Evolutionary conservation across 1,140 invertebrate genomes (phyloP), one percentile per base, ranked within the genome.

Genomic region (Tetramorium simillimum): DNA sequence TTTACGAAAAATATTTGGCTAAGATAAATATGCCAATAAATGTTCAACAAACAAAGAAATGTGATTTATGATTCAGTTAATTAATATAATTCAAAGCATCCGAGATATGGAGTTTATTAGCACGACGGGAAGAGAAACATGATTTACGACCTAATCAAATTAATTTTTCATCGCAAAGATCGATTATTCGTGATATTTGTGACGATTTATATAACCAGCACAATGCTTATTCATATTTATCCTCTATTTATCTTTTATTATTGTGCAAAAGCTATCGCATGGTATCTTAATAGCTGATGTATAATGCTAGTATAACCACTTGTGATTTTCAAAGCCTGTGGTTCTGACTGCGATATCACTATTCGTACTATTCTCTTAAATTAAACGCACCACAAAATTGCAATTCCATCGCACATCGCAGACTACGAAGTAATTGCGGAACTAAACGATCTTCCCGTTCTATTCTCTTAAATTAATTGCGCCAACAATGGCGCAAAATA

Each of bases 351-450:
- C 14, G 4, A 51, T 69, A 40, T 76, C 56, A 4, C 37, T 33
- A 33, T 33, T 33, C 3, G 33, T 33, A 3, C 16, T n/a, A 24
- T 24, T 28, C 33, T 69, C 28, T 80, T 33, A 67, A 80, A 80
- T 80, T 80, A 80, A 69, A 69, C 16, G n/a, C 16, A 14, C 28
- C 46, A 51, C 60, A n/a, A 80, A 78, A 80, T 69, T 80, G n/a
- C 62, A 69, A 53, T 40, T 49, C 18, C 16, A 53, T 53, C 46
- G 16, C 46, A 10, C 9, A 9, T 43, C 10, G 73, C 46, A 4
- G 16, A 62, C 51, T 53, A 5, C 56, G 21, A 33, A 63, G 46
- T 69, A 53, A 80, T 80, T 80, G 28, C 60, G 28, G n/a, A 53
- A 80, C n/a, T 69, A 33, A 7, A 18, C 43, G 12, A 40, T 16